A percentile compares a stretch with the other conserved stretches of the same genome.
These are phyloP conservation scores for Ptiloglossa arizonensis DNA, from an alignment of 1,140 invertebrate species.

Conservation along the genomic window DNA sequence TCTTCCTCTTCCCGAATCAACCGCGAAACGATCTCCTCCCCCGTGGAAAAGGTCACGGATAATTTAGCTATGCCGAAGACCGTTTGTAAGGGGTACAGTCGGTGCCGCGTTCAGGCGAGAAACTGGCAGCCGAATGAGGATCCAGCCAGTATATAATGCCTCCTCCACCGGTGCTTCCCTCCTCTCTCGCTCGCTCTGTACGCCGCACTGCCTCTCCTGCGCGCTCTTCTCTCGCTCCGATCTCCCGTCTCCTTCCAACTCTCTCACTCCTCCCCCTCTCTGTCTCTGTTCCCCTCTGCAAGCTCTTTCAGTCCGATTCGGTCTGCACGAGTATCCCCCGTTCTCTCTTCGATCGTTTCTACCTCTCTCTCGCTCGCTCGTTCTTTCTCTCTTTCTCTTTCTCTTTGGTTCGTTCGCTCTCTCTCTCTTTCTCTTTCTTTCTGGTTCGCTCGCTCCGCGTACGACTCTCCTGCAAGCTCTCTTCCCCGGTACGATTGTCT, in stretches of 20 bases:
- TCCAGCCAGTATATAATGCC: constrained; percentile 67
- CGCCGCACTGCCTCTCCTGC: constrained; percentile 47
- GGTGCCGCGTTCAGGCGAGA: constrained; percentile 62
- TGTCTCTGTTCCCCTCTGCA: constrained; percentile 16
- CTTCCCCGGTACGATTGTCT: too few species aligned
- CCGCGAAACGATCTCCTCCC: background rate
- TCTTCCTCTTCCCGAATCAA: constrained; percentile 18
- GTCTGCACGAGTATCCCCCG: constrained; percentile 1
- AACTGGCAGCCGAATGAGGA: constrained; percentile 69
- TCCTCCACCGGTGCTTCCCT: constrained; percentile 58
- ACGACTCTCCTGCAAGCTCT: too few species aligned
- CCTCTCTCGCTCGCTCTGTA: constrained; percentile 46
- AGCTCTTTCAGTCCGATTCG: constrained; percentile 29
- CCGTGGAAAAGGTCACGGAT: constrained; percentile 15
- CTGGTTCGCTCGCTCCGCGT: background rate
- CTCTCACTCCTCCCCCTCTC: constrained; percentile 1
- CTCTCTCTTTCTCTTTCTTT: background rate
- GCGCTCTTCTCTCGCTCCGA: background rate
- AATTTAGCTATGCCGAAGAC: background rate
- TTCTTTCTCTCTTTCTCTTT: background rate
- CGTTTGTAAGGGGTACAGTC: background rate
- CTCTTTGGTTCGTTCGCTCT: constrained; percentile 1
- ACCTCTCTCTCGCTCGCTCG: constrained; percentile 12
- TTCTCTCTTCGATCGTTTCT: constrained; percentile 2
- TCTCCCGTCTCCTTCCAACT: background rate